Base-by-base conservation (phyloP, 2,888 invertebrate species). In the Melikaiella ostensackeni region DNA sequence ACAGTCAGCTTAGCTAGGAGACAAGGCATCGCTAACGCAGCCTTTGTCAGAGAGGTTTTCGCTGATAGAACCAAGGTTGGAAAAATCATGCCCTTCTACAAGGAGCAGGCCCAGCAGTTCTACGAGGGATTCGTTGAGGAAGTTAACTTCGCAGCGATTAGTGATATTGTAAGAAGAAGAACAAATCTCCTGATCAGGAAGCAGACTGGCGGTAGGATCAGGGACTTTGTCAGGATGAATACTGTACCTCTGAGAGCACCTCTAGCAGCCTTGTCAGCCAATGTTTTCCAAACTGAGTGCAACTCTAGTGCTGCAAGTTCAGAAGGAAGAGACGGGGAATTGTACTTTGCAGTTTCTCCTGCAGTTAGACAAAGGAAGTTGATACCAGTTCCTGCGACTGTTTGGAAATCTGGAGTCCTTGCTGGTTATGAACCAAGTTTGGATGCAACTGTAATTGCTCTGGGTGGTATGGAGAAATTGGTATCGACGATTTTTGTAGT, bases 111-210 rank as follows among this genome's bases (percentile, higher is more conserved):
- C 0, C 96, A 96, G 84, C 97, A 97, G 84, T 96, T 97, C 84
- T 98, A 98, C 88, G 96, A 96, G 81, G 97, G 97, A 0, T 95
- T 96, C 78, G 97, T 97, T 0, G 96, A 97, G 88, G 97, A 97
- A 91, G 95, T 96, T 0, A 96, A 96, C 84, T 97, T 97, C 87
- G 95, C 95, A 83, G 94, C 96, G 33, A 96, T 97, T 38, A 96
- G 96, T 77, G 97, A 97, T 85, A 94, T 96, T 4, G 95, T 97
- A n/a, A 93, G 97, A 70, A 93, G 97, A 79, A 92, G 97, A 83
- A 97, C 97, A 0, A 97, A 97, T 91, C 92, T 97, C 35, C 91
- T 97, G 62, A 95, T 97, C 0, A 96, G 96, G 86, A 94, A 96
- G 83, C 95, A 96, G 84, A 96, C 96, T 0, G 94, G 95, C 90